These are phyloP conservation scores for Galaxias olidus DNA, from an alignment of 2,797 vertebrate genomes.

Conservation along the genomic window DNA sequence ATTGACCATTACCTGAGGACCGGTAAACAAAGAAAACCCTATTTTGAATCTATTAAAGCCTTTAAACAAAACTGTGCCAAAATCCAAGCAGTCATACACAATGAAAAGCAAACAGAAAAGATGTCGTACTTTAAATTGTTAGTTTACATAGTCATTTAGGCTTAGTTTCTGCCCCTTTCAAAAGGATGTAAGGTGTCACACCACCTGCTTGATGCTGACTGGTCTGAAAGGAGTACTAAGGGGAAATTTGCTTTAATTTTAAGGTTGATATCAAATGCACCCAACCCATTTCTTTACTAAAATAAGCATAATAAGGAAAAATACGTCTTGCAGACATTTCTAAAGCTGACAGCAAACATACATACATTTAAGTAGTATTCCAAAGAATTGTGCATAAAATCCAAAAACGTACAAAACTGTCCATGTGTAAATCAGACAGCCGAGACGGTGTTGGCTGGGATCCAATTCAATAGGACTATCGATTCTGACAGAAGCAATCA, in stretches of 20 bases:
- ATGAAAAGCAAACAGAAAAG: neutral
- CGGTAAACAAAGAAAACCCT: conserved; percentile 21
- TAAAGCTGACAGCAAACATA: too few species aligned
- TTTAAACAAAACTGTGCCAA: conserved; percentile 11
- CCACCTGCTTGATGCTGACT: neutral
- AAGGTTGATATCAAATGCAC: too few species aligned
- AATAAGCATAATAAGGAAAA: too few species aligned
- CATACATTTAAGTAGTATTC: too few species aligned
- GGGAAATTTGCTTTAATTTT: too few species aligned
- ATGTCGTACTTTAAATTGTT: conserved; percentile 4
- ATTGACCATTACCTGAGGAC: conserved; percentile 10
- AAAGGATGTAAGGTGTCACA: neutral
- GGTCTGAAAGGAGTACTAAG: too few species aligned
- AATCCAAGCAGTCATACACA: neutral
- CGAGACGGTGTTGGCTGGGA: too few species aligned
- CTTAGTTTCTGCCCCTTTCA: conserved; percentile 10
- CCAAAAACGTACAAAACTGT: neutral
- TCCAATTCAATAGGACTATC: neutral
- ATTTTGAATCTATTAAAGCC: too few species aligned
- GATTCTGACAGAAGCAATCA: conserved; percentile 6
- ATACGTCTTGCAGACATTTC: too few species aligned
- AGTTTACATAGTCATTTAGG: neutral
- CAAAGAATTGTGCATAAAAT: neutral
- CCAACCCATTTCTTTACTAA: too few species aligned
- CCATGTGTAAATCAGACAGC: neutral